Evolutionary conservation across 2,113 vertebrate species (phyloP).

Genomic region (Macquaria ambigua): DNA sequence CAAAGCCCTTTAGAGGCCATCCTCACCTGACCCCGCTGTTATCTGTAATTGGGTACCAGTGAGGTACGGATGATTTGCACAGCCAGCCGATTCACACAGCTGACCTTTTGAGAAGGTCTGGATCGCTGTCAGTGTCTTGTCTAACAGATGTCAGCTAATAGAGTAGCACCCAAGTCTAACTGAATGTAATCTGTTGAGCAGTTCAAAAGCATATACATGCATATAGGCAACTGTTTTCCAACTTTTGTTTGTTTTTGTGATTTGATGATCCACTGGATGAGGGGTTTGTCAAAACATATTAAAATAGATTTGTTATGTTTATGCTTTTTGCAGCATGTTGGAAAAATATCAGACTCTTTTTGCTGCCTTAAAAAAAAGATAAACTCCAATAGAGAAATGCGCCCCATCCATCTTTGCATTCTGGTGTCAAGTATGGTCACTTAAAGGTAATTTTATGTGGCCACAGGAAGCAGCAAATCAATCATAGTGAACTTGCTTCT

Average conservation of each 20-base stretch:
- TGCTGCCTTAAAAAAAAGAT: not conserved
- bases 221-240: not conserved
- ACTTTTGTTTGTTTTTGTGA: not conserved
- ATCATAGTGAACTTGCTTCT: not conserved
- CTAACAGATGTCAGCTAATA: constrained; percentile 26
- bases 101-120: constrained; percentile 48
- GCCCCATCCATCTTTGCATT: not conserved
- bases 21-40: constrained; percentile 28
- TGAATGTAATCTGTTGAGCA: not conserved
- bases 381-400: not conserved
- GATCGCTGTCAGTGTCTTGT: constrained; percentile 35
- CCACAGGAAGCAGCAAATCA: not conserved
- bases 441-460: not conserved
- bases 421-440: not conserved
- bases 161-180: constrained; percentile 4
- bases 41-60: constrained; percentile 45
- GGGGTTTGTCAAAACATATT: not conserved
- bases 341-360: not conserved
- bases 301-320: not conserved
- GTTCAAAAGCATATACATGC: not conserved
- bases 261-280: not conserved
- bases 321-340: not conserved
- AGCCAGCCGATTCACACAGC: constrained; percentile 12
- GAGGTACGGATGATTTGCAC: constrained; percentile 26
- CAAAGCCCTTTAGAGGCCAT: constrained; percentile 15